These are phyloP conservation scores for Megaceryle alcyon DNA, from an alignment of 2,797 vertebrate genomes.

Conservation along the genomic window DNA sequence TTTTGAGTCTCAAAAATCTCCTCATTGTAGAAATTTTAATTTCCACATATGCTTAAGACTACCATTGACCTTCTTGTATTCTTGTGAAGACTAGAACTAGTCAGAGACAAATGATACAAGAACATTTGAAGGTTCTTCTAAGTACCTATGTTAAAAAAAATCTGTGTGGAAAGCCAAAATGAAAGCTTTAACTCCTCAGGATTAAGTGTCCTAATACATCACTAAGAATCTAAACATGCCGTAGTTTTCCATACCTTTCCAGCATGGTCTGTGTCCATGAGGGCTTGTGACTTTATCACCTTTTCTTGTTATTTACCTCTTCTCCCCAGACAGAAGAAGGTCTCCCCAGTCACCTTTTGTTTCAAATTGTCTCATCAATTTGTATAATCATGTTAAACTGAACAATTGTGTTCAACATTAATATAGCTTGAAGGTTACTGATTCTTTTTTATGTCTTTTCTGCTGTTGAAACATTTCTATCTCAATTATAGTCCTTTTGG, in stretches of 20 bases:
- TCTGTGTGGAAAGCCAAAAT: background rate
- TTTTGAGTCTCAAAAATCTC: background rate
- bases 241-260: background rate
- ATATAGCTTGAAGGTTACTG: background rate
- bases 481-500: background rate
- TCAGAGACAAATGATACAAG: background rate
- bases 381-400: background rate
- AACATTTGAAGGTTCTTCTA: background rate
- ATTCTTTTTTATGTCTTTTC: background rate
- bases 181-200: background rate
- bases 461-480: background rate
- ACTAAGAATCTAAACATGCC: background rate
- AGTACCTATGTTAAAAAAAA: background rate
- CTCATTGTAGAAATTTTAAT: background rate
- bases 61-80: fast-evolving
- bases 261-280: background rate
- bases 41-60: background rate
- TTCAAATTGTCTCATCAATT: background rate
- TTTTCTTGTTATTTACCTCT: background rate
- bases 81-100: background rate
- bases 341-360: background rate
- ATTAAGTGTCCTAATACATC: background rate
- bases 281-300: background rate
- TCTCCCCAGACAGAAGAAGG: background rate
- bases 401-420: background rate